A percentile compares a stretch with the other conserved stretches of the same genome.
phyloP scores from a whole-genome alignment of 2,888 invertebrate species.

The Laspeyria flexula region DNA sequence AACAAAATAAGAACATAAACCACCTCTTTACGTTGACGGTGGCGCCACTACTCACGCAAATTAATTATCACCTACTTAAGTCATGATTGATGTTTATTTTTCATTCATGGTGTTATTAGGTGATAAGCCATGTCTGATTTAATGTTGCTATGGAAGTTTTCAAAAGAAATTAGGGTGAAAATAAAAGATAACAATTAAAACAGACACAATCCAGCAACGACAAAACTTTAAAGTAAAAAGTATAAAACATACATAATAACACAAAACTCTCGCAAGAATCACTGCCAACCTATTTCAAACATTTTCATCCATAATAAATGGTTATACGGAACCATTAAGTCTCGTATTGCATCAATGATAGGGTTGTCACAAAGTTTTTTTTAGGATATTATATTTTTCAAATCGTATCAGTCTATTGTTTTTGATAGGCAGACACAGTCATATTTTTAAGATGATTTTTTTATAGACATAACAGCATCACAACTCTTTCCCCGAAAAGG shows the following conservation, averaged over 20 bases:
- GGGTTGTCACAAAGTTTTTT: neutral
- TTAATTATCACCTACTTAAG: neutral
- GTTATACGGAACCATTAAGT: constrained; percentile 32
- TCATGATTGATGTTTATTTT: neutral
- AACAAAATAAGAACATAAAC: neutral
- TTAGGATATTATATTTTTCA: neutral
- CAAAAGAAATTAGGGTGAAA: neutral
- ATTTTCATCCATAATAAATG: constrained; percentile 30
- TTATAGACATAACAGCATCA: no score
- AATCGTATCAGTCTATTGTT: no score
- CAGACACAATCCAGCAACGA: neutral
- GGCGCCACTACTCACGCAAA: neutral
- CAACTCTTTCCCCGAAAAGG: no score
- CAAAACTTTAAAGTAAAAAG: neutral
- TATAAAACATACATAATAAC: constrained; percentile 9
- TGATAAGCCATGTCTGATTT: neutral
- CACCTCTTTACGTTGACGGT: neutral
- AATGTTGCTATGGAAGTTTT: neutral
- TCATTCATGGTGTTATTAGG: neutral
- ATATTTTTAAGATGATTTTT: no score
- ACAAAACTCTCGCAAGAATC: constrained; percentile 8
- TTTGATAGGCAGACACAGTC: no score
- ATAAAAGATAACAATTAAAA: neutral
- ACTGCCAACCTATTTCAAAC: constrained; percentile 23
- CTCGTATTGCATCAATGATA: constrained; percentile 8